Evolutionary conservation across 1,140 invertebrate genomes (phyloP).

Genomic region (Tetraneura akinire): DNA sequence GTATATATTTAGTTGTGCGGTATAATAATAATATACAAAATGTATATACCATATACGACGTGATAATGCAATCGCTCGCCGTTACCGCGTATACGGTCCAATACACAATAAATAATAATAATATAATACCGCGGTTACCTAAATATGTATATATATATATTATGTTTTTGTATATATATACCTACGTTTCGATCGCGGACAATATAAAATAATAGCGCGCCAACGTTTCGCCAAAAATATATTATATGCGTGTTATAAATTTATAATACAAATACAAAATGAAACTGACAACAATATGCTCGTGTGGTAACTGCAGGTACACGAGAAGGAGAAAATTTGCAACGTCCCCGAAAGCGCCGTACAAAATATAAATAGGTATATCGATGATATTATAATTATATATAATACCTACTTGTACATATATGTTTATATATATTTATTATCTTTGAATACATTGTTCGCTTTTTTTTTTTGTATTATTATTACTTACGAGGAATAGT

Average conservation of each 20-base stretch:
- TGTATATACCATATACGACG: no score
- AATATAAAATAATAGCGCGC: constrained; percentile 5
- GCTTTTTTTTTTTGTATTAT: no score
- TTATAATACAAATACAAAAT: neutral
- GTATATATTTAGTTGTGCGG: no score
- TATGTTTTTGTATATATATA: neutral
- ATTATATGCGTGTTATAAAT: neutral
- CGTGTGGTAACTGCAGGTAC: no score
- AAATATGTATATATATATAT: neutral
- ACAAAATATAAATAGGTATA: neutral
- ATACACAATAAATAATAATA: neutral
- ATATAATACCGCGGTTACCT: no score
- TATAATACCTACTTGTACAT: neutral
- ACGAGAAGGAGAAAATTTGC: constrained; percentile 21
- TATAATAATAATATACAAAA: no score
- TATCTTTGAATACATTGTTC: no score
- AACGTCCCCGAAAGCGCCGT: constrained; percentile 17
- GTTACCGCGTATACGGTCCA: neutral
- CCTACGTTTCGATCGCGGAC: neutral
- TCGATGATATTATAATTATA: neutral
- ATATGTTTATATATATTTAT: no score
- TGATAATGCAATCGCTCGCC: neutral
- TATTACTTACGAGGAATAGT: no score
- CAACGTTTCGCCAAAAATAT: constrained; percentile 2
- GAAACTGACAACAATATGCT: neutral